Base-by-base conservation (phyloP, 2,888 invertebrate species). In the Ashinkailepas kermadecensis region DNA sequence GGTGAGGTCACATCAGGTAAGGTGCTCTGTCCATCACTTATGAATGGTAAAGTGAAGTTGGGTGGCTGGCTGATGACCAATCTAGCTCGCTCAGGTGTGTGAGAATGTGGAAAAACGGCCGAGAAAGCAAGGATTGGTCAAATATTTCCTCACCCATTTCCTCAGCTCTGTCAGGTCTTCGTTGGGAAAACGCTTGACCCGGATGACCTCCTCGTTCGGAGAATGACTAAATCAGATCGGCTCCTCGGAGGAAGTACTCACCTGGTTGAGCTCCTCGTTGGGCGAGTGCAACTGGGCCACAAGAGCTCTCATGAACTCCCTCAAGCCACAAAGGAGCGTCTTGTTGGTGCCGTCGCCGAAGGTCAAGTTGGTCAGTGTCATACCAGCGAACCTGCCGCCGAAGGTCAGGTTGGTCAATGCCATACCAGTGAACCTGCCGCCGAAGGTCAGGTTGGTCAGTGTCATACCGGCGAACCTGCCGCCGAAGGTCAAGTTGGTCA, bases 341-440 rank as follows among this genome's bases (percentile, higher is more conserved):
- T 99, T 99, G 88, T 97, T 98, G 86, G 94, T 95, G 81, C 96
- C 95, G 88, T 99, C 98, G 21, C 99, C 98, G 87, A 97, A 99
- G 0, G 99, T 99, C 67, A 99, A 90, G 88, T 99, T 99, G 0
- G 99, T 99, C 81, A 99, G 89, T 0, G 97, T 96, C 97, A 99
- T 99, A 83, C 97, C 95, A 21, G 97, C 96, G 87, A 83, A 70
- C 70, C 70, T 70, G 39, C 65, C 65, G 65, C 10, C 23, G 23
- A 39, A 39, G 39, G 39, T 99, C 67, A 99, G 90, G 88, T 99
- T 99, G 0, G 99, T 99, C 81, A 99, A 89, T 0, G 97, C 96
- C 97, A 99, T 99, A 83, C 97, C 95, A 21, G 97, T 96, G 87
- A 83, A 67, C 67, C 67, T 67, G 25, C 65, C 65, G 65, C 10